phyloP scores from a whole-genome alignment of 2,797 vertebrate genomes.

The Scolopax bukidnonensis region DNA sequence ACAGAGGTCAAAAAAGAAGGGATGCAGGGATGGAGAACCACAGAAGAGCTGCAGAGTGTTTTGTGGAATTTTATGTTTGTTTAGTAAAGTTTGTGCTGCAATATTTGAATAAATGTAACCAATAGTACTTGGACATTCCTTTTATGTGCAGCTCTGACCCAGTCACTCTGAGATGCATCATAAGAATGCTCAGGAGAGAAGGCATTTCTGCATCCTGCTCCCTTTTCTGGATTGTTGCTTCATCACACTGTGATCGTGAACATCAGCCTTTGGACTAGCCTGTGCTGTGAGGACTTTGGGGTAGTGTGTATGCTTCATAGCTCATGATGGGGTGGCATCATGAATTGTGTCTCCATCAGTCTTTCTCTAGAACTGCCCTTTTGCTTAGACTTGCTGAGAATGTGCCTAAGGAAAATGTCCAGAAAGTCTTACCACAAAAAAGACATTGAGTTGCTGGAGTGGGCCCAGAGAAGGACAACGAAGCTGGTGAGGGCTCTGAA shows the following conservation, averaged over 20 bases:
- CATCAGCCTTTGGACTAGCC: not conserved
- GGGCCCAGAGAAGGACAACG: too few relatives aligned
- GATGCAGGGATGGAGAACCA: not conserved
- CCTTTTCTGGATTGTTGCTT: not conserved
- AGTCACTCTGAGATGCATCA: not conserved
- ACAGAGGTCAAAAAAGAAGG: conserved; percentile 19
- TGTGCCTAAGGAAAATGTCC: not conserved
- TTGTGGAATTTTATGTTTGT: not conserved
- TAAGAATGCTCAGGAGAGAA: not conserved
- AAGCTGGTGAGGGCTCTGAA: too few relatives aligned
- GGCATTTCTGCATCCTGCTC: not conserved
- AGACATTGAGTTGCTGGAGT: too few relatives aligned
- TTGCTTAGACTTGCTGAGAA: not conserved
- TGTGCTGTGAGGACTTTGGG: not conserved
- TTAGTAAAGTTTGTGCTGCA: not conserved
- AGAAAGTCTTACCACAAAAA: not conserved
- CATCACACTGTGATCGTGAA: not conserved
- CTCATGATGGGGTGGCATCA: not conserved
- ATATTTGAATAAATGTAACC: not conserved
- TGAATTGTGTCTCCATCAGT: not conserved
- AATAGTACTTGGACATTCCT: not conserved
- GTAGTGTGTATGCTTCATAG: not conserved
- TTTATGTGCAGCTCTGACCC: not conserved
- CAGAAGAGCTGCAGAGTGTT: not conserved
- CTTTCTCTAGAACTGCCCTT: not conserved